Conservation (phyloP, 2,888 invertebrate species). For the Mythimna lalbum region DNA sequence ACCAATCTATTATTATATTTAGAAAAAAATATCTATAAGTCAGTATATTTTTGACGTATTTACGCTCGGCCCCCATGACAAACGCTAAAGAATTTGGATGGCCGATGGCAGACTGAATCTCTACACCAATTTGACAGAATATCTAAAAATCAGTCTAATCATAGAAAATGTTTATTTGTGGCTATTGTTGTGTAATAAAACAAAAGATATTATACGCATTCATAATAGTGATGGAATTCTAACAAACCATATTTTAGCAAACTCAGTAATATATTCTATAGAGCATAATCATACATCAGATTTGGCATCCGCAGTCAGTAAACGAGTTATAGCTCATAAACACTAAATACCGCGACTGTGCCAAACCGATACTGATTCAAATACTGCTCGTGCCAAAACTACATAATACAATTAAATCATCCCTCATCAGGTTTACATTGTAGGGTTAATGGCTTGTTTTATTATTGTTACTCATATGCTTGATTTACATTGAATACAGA, state of each 20-base stretch:
- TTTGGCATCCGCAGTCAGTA: slow-evolving; percentile 53
- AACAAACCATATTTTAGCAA: slow-evolving; percentile 7
- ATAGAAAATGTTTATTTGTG: too few relatives aligned
- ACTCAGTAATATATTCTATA: slow-evolving; percentile 24
- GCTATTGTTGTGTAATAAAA: background rate
- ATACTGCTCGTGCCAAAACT: slow-evolving; percentile 45
- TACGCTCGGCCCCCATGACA: too few relatives aligned
- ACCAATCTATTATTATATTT: too few relatives aligned
- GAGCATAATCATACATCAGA: slow-evolving; percentile 44
- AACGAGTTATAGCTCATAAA: slow-evolving; percentile 36
- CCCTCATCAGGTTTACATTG: slow-evolving; percentile 10
- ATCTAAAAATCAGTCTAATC: too few relatives aligned
- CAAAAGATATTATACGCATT: background rate
- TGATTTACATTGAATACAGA: background rate
- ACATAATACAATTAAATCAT: slow-evolving; percentile 34
- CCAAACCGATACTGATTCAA: slow-evolving; percentile 51
- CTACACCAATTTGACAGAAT: too few relatives aligned
- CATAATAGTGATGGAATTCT: background rate
- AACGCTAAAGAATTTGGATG: too few relatives aligned
- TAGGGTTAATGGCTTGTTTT: background rate
- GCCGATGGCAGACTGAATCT: too few relatives aligned
- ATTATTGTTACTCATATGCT: background rate
- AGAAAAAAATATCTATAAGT: too few relatives aligned
- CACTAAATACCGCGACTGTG: slow-evolving; percentile 41
- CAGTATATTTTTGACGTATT: too few relatives aligned